Evolutionary conservation across 1,140 invertebrate genomes (phyloP).

Genomic region (Drosophila micromelanica): DNA sequence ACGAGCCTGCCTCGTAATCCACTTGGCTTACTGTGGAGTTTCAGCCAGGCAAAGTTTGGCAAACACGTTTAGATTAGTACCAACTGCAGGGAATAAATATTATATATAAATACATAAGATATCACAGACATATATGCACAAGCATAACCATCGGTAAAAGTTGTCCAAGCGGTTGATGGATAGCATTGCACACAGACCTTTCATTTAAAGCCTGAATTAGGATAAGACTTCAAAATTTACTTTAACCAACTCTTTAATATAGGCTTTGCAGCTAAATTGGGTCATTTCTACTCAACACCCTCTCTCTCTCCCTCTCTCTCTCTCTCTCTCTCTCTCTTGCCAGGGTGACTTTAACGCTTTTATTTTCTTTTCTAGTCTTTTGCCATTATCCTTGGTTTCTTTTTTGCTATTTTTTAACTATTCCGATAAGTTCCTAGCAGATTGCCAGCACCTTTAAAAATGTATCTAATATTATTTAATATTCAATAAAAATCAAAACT

Average conservation of each 20-base stretch:
- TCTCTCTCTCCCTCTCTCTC: no score
- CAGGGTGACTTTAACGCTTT: no score
- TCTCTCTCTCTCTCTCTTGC: not conserved
- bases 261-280: no score
- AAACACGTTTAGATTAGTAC: conserved; percentile 26
- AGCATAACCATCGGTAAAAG: not conserved
- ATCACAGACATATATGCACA: not conserved
- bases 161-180: not conserved
- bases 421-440: no score
- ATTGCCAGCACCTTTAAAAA: no score
- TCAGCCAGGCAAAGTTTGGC: conserved; percentile 20
- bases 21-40: conserved; percentile 10
- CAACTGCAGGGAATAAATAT: not conserved
- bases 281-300: no score
- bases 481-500: no score
- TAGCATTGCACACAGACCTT: not conserved
- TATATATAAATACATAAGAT: conserved; percentile 4
- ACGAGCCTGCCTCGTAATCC: conserved; percentile 50
- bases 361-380: no score
- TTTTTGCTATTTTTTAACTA: no score
- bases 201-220: not conserved
- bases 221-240: not conserved
- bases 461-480: no score
- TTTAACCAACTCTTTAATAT: no score
- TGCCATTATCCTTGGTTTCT: no score